Base-by-base conservation (phyloP, 2,888 invertebrate species). In the Drosophila antonietae region DNA sequence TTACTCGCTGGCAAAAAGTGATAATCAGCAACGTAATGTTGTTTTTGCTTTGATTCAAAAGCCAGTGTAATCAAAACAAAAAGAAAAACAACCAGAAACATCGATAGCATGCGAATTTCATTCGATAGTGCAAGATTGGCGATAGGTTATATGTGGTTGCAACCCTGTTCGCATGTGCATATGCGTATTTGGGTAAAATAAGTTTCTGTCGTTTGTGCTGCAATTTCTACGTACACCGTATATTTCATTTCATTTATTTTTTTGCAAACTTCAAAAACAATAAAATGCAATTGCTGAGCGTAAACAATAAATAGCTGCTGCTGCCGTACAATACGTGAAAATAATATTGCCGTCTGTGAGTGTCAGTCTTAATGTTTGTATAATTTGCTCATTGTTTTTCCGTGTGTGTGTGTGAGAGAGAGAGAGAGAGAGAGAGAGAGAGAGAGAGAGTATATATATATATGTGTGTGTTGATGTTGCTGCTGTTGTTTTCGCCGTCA, bases 111-210 rank as follows among this genome's bases (percentile, higher is more conserved):
- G 47, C 52, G 41, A 56, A 51, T 59, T 41, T 23, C 23, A 66
- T 62, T 62, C 78, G 73, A 77, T 68, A 58, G 28, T 5, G n/a
- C 46, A 9, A 37, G 28, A 33, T 47, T 41, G 20, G 37, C 75
- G 74, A 69, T 69, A 75, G n/a, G 8, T 51, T 20, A 39, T 31
- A 39, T 33, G 28, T 35, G 57, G 53, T 71, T 61, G 63, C 77
- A 78, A 58, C 75, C 53, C 69, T 77, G 63, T 53, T 68, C 57
- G 65, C 74, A 77, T 74, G 75, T 79, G 78, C 79, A 78, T 75
- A 78, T 79, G 78, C 78, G 79, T 78, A 78, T 78, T 75, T 78
- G 75, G 72, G 73, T 78, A 65, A 78, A 79, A 70, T 75, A 75
- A 53, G 56, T 78, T 78, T 62, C 47, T 39, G 66, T 69, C 59